Percentiles rank a stretch among this genome's conserved stretches.
These are phyloP conservation scores for Andrena bucephala DNA, from an alignment of 2,888 invertebrate genomes.

Conservation along the genomic window DNA sequence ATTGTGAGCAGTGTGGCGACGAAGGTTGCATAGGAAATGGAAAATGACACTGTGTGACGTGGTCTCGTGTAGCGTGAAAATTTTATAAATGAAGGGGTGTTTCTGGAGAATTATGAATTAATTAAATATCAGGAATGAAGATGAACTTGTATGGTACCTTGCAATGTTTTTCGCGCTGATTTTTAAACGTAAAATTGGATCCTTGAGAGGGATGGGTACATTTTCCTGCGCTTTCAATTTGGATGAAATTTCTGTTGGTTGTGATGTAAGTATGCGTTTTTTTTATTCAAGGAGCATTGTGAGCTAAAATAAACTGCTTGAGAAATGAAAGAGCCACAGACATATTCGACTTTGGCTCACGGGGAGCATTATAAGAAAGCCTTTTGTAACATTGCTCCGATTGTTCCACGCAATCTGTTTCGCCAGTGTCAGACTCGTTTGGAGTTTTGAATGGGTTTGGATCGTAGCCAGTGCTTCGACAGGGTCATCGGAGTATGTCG, in stretches of 20 bases:
- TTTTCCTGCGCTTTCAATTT: no score
- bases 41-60: no score
- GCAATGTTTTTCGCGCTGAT: no score
- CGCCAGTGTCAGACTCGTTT: conserved; percentile 32
- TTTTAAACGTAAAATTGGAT: no score
- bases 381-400: conserved; percentile 23
- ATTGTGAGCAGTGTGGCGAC: no score
- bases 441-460: conserved; percentile 37
- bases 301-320: no score
- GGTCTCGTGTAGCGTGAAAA: no score
- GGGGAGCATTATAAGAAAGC: conserved; percentile 4
- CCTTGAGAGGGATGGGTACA: no score
- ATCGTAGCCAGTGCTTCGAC: conserved; percentile 41
- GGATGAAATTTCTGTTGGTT: background rate
- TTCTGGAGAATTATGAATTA: background rate
- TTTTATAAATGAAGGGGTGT: no score
- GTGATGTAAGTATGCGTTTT: background rate
- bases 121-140: conserved; percentile 2
- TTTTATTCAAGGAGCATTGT: no score
- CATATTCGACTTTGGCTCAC: background rate
- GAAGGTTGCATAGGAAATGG: no score
- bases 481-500: conserved; percentile 39
- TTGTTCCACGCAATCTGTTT: conserved; percentile 37
- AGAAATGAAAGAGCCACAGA: background rate
- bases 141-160: background rate